These are phyloP conservation scores for Penaeus chinensis DNA, from an alignment of 1,140 invertebrate species.

Conservation along the genomic window DNA sequence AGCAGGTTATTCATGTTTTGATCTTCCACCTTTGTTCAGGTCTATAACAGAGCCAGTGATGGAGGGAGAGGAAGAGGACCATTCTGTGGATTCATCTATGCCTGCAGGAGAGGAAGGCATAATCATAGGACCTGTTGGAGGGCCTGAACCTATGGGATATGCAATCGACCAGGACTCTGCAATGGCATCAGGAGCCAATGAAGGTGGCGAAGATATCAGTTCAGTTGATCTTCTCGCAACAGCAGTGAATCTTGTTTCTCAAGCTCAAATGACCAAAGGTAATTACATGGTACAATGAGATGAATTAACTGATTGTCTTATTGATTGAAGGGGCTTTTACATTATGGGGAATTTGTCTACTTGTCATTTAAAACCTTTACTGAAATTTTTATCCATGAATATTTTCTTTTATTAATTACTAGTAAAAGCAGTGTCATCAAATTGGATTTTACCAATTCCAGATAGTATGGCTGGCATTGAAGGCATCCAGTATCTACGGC, in stretches of 20 bases:
- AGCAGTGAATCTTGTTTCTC: conserved; percentile 50
- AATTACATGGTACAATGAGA: too few relatives aligned
- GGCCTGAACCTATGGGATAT: conserved; percentile 30
- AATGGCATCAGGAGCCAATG: conserved; percentile 9
- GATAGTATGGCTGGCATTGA: conserved; percentile 41
- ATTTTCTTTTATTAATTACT: too few relatives aligned
- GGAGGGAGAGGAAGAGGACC: conserved; percentile 38
- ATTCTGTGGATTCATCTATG: conserved; percentile 25
- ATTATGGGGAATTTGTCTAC: too few relatives aligned
- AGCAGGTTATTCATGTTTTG: too few relatives aligned
- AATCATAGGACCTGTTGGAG: conserved; percentile 38
- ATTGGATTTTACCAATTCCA: background rate
- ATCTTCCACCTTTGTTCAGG: conserved; percentile 3
- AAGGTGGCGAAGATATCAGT: conserved; percentile 33
- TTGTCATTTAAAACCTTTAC: too few relatives aligned
- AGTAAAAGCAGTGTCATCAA: too few relatives aligned
- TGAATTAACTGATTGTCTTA: too few relatives aligned
- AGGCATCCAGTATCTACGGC: conserved; percentile 49
- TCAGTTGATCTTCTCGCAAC: conserved; percentile 53
- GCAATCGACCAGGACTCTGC: conserved; percentile 32
- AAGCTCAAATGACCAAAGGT: conserved; percentile 52
- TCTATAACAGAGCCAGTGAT: conserved; percentile 51
- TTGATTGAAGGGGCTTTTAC: too few relatives aligned
- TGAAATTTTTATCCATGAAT: too few relatives aligned
- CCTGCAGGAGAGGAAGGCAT: conserved; percentile 30